A percentile compares a stretch with the other conserved stretches of the same genome.
Conservation (phyloP, 1,140 invertebrate species). For the Zophobas atratus region DNA sequence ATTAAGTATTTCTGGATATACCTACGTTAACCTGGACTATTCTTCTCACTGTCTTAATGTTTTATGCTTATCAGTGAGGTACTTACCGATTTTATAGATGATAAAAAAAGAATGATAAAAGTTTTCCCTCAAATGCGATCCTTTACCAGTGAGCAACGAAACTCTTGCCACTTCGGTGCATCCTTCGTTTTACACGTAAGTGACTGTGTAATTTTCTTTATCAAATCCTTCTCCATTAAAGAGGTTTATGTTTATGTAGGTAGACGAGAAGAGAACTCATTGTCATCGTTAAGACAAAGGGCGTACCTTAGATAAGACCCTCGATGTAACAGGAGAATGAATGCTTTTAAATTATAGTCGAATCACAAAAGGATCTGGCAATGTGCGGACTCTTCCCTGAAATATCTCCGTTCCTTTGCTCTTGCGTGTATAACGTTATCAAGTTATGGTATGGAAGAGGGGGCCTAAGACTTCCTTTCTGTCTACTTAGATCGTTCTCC, state of each 20-base stretch:
- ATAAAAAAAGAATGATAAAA: slow-evolving; percentile 3
- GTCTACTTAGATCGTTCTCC: slow-evolving; percentile 38
- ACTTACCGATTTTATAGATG: too few relatives aligned
- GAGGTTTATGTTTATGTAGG: slow-evolving; percentile 41
- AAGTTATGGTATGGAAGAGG: slow-evolving; percentile 44
- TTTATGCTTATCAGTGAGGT: too few relatives aligned
- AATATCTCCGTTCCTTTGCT: slow-evolving; percentile 36
- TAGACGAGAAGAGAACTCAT: slow-evolving; percentile 35
- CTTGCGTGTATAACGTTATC: slow-evolving; percentile 48
- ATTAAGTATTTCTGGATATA: too few relatives aligned
- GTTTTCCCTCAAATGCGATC: not conserved
- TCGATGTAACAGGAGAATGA: slow-evolving; percentile 50
- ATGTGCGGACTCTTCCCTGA: slow-evolving; percentile 45
- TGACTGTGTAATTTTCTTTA: slow-evolving; percentile 41
- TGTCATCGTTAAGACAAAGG: slow-evolving; percentile 42
- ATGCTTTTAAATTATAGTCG: slow-evolving; percentile 52
- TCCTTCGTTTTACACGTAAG: slow-evolving; percentile 28
- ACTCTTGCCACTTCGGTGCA: slow-evolving; percentile 1
- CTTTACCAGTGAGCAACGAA: not conserved
- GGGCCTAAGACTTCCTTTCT: slow-evolving; percentile 27
- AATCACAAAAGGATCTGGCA: slow-evolving; percentile 50
- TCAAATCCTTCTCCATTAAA: slow-evolving; percentile 40
- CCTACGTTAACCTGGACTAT: too few relatives aligned
- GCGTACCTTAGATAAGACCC: slow-evolving; percentile 50
- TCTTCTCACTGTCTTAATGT: too few relatives aligned